phyloP scores from a whole-genome alignment of 1,140 invertebrate species.

The Micrasema minimum region DNA sequence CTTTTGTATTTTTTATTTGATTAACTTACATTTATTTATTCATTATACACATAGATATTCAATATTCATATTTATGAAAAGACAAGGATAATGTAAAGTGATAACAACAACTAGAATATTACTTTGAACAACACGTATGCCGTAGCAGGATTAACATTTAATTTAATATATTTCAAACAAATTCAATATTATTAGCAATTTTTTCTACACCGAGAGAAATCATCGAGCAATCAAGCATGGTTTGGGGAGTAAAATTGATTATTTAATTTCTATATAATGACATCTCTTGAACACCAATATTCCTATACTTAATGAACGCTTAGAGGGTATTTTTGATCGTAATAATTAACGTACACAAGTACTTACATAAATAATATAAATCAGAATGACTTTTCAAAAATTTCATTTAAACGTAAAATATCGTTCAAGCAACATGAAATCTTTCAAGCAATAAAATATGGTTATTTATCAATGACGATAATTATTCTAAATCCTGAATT shows the following conservation, averaged over 20 bases:
- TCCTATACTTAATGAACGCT: not conserved
- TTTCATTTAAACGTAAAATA: not conserved
- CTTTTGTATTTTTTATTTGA: conserved; percentile 54
- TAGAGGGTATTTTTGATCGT: not conserved
- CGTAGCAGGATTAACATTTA: conserved; percentile 28
- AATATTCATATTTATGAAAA: conserved; percentile 48
- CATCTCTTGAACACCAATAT: not conserved
- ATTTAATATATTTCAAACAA: too few species aligned
- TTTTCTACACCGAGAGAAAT: conserved; percentile 12
- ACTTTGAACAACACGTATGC: conserved; percentile 50
- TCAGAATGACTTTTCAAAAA: not conserved
- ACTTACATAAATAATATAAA: too few species aligned
- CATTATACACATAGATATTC: conserved; percentile 39
- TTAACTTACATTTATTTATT: conserved; percentile 51
- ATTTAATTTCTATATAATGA: not conserved
- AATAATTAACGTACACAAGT: not conserved
- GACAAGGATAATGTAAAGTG: conserved; percentile 45
- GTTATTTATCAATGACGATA: too few species aligned
- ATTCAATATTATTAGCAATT: conserved; percentile 13
- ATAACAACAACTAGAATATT: conserved; percentile 54
- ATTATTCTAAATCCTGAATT: too few species aligned
- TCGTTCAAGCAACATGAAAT: not conserved
- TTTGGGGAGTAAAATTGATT: not conserved
- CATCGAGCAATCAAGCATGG: conserved; percentile 8
- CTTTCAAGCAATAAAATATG: too few species aligned